Percentiles rank a stretch among this genome's conserved stretches.
Evolutionary conservation across 2,797 vertebrate genomes (phyloP).

Genomic region (Glossophaga mutica): DNA sequence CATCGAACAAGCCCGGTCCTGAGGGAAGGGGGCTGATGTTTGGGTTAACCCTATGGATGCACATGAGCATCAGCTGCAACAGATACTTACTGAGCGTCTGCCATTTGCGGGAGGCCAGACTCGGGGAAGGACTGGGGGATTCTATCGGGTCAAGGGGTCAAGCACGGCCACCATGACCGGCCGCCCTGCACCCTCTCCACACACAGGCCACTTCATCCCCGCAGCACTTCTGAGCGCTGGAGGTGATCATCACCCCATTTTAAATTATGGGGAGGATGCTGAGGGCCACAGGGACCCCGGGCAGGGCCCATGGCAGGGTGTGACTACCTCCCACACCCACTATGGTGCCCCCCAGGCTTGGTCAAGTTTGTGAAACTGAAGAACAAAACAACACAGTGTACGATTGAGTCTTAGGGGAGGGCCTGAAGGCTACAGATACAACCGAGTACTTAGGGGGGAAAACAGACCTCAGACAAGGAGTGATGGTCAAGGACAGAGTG

Average conservation of each 20-base stretch:
- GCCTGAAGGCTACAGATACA: neutral
- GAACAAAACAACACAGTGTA: neutral
- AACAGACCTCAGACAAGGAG: neutral
- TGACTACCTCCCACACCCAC: neutral
- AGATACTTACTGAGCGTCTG: neutral
- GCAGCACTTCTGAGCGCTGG: neutral
- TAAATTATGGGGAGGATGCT: neutral
- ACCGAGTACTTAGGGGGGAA: neutral
- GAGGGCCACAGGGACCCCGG: neutral
- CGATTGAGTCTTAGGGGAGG: neutral
- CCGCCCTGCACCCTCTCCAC: neutral
- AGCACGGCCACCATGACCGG: rapidly evolving
- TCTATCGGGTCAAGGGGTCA: neutral
- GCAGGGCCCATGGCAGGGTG: neutral
- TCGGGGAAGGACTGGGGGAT: neutral
- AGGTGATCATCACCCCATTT: neutral
- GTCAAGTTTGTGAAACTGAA: neutral
- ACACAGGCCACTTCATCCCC: neutral
- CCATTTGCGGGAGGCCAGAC: neutral
- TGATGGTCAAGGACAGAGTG: neutral
- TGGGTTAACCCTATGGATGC: neutral
- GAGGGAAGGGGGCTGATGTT: neutral
- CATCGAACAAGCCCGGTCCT: neutral
- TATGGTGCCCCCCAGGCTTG: neutral
- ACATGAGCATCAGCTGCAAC: neutral